A percentile compares a stretch with the other conserved stretches of the same genome.
phyloP scores from a whole-genome alignment of 2,797 vertebrate genomes.

The Ateles fusciceps region DNA sequence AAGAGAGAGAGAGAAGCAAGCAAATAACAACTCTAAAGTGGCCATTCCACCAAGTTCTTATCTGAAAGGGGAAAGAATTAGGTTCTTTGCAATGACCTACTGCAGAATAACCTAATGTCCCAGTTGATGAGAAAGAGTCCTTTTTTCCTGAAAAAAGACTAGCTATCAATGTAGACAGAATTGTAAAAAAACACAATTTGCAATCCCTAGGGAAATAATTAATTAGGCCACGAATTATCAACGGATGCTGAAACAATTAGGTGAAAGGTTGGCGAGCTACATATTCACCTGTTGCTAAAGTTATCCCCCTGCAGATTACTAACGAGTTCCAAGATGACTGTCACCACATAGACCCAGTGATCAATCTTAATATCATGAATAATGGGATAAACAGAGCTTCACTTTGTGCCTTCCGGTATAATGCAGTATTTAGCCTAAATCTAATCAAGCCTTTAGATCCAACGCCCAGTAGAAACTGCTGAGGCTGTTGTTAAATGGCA shows the following conservation, averaged over 20 bases:
- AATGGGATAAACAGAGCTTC: neutral
- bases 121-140: neutral
- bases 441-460: neutral
- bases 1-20: neutral
- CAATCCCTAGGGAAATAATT: neutral
- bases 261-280: neutral
- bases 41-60: neutral
- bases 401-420: neutral
- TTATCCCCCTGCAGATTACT: neutral
- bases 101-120: neutral
- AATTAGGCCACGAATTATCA: slow-evolving; percentile 18
- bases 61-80: neutral
- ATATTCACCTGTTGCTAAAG: neutral
- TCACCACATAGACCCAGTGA: neutral
- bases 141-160: neutral
- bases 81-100: neutral
- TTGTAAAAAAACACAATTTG: neutral
- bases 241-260: neutral
- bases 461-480: neutral
- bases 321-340: neutral
- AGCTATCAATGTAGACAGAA: neutral
- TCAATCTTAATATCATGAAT: neutral
- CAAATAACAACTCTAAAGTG: neutral
- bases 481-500: neutral
- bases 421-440: neutral